These are phyloP conservation scores for Nyctibius bracteatus DNA, from an alignment of 2,113 vertebrate genomes.

Conservation along the genomic window DNA sequence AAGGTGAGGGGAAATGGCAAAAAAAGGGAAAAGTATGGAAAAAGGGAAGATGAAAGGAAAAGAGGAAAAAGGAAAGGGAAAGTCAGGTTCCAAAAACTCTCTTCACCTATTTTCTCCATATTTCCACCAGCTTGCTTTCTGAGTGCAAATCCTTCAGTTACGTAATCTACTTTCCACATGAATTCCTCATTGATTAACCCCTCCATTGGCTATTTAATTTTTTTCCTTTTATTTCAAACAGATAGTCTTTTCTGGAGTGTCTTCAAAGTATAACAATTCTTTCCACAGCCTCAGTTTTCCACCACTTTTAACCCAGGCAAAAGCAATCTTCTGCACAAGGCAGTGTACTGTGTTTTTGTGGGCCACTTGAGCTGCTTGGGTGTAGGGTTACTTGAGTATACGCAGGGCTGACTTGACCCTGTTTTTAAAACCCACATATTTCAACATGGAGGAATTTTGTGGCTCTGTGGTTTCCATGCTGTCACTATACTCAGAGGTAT, in stretches of 20 bases:
- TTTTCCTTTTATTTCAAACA: neutral
- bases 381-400: neutral
- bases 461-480: neutral
- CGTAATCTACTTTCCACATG: neutral
- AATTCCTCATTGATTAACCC: neutral
- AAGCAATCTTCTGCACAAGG: neutral
- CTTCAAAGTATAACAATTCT: neutral
- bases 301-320: neutral
- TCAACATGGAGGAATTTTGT: neutral
- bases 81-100: neutral
- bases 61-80: neutral
- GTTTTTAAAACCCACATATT: neutral
- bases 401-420: neutral
- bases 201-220: neutral
- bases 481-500: too few relatives aligned
- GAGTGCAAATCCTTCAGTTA: neutral
- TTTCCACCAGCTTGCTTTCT: neutral
- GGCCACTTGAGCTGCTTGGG: neutral
- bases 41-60: neutral
- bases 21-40: neutral
- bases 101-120: neutral
- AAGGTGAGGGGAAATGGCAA: rapidly evolving
- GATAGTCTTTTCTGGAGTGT: neutral
- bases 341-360: neutral
- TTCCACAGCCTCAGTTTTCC: neutral